Conservation (phyloP, 2,888 invertebrate species). For the Pachliopta kotzebuea region DNA sequence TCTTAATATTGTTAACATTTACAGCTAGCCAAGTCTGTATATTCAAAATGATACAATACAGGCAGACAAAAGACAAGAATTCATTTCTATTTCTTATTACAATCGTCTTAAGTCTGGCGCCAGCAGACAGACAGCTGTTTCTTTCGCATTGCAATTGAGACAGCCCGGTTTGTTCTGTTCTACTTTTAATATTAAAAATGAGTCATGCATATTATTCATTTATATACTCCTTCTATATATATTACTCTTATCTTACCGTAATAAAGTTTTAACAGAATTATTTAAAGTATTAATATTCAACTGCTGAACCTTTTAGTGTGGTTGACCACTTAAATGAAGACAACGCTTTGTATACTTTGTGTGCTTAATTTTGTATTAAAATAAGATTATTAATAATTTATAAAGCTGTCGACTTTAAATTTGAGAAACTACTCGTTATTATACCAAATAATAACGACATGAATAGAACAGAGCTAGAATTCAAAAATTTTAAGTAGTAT, state of each 20-base stretch:
- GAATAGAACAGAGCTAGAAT: too few relatives aligned
- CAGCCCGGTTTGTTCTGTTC: constrained; percentile 1
- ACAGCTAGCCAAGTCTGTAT: background rate
- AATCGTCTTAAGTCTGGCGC: background rate
- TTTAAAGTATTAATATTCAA: background rate
- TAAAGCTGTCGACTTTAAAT: too few relatives aligned
- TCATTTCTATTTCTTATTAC: background rate
- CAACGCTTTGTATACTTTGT: background rate
- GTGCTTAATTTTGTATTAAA: too few relatives aligned
- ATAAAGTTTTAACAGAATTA: background rate
- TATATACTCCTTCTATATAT: background rate
- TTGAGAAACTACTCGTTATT: too few relatives aligned
- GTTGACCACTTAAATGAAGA: background rate
- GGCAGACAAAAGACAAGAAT: background rate
- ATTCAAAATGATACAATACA: background rate
- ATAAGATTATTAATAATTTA: too few relatives aligned
- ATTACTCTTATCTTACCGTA: background rate
- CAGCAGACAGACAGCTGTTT: constrained; percentile 13
- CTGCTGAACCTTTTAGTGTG: background rate
- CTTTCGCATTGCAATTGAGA: constrained; percentile 1
- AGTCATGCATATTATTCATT: background rate
- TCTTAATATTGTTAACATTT: background rate
- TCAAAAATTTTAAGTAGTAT: too few relatives aligned
- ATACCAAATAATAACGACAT: too few relatives aligned
- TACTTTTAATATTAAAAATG: background rate